Percentiles rank a stretch among this genome's conserved stretches.
phyloP scores from a whole-genome alignment of 2,113 vertebrate species.

The Leuciscus idus region DNA sequence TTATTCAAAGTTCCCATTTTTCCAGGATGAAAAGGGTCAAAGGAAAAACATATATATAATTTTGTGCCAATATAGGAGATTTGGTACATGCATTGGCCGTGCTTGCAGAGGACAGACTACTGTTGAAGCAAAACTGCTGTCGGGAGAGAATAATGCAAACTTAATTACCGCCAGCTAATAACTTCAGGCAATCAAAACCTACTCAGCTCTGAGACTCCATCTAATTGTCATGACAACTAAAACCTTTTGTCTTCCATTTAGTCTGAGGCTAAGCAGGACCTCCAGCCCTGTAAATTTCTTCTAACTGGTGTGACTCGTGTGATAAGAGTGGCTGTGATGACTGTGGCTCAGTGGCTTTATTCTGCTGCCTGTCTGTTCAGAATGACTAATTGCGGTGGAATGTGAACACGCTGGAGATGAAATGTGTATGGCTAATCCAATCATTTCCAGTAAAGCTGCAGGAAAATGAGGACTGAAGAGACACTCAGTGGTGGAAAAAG shows the following conservation, averaged over 20 bases:
- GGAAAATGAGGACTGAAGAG: slow-evolving; percentile 60
- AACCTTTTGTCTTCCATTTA: slow-evolving; percentile 71
- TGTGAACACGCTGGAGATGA: slow-evolving; percentile 69
- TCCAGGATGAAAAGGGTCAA: slow-evolving; percentile 51
- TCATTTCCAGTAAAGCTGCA: slow-evolving; percentile 63
- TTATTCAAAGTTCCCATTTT: slow-evolving; percentile 56
- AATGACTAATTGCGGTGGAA: slow-evolving; percentile 71
- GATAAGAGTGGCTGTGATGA: slow-evolving; percentile 68
- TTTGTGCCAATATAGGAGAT: slow-evolving; percentile 53
- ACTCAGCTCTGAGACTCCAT: slow-evolving; percentile 68
- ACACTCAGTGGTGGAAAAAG: slow-evolving; percentile 57
- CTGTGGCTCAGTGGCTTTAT: slow-evolving; percentile 58
- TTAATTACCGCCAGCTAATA: slow-evolving; percentile 78
- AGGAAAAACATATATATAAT: background rate
- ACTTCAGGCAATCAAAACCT: slow-evolving; percentile 70
- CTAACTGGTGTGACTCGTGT: slow-evolving; percentile 62
- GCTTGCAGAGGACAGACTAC: slow-evolving; percentile 60
- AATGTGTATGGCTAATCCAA: slow-evolving; percentile 68
- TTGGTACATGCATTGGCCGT: slow-evolving; percentile 35
- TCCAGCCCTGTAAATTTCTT: slow-evolving; percentile 54
- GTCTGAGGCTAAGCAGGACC: slow-evolving; percentile 62
- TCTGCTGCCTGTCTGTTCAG: slow-evolving; percentile 63
- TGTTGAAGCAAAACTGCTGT: slow-evolving; percentile 59
- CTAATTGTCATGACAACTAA: slow-evolving; percentile 72
- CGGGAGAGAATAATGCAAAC: slow-evolving; percentile 71